phyloP scores from a whole-genome alignment of 1,140 invertebrate species.

The Colletes gigas region DNA sequence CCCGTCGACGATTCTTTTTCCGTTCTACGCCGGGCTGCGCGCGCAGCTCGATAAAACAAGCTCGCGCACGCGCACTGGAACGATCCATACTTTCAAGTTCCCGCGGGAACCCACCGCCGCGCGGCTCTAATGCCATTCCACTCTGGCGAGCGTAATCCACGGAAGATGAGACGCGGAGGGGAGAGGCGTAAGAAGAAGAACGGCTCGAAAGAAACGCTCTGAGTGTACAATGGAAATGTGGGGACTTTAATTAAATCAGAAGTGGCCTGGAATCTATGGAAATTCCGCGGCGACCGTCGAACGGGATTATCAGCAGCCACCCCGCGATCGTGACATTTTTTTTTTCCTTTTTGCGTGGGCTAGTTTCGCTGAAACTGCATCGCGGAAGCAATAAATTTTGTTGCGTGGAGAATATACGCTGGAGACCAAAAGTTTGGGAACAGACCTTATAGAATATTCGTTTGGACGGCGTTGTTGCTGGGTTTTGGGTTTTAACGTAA shows the following conservation, averaged over 20 bases:
- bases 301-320: background rate
- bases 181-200: constrained; percentile 7
- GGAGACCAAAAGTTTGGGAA: too few species aligned
- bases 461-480: too few species aligned
- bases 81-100: constrained; percentile 60
- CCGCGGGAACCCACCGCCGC: constrained; percentile 37
- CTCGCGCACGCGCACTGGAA: constrained; percentile 60
- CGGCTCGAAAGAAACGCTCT: constrained; percentile 1
- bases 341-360: too few species aligned
- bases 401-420: too few species aligned
- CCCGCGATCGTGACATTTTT: background rate
- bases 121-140: constrained; percentile 42
- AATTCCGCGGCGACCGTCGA: background rate
- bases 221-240: background rate
- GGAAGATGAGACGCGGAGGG: constrained; percentile 2
- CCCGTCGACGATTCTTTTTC: background rate
- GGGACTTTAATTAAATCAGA: constrained; percentile 8
- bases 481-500: too few species aligned
- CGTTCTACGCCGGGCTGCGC: constrained; percentile 1
- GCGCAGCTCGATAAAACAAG: constrained; percentile 58
- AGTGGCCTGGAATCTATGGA: background rate
- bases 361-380: too few species aligned
- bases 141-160: constrained; percentile 42
- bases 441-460: too few species aligned
- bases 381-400: background rate